Base-by-base conservation (phyloP, 2,888 invertebrate species). In the Xestia ashworthii region DNA sequence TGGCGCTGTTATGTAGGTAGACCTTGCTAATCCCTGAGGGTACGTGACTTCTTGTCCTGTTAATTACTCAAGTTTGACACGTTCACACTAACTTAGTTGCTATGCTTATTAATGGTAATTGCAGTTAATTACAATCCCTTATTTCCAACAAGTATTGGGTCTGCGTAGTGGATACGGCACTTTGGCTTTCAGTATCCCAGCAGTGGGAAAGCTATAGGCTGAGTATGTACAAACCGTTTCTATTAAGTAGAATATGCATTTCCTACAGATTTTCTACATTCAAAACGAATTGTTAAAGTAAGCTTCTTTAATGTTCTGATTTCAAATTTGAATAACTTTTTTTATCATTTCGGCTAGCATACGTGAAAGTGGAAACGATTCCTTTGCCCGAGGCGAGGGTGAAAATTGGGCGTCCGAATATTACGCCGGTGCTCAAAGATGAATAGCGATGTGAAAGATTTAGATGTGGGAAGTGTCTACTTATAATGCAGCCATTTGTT, bases 341-440 rank as follows among this genome's bases (percentile, higher is more conserved):
- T 78, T 65, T 73, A 46, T 77, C 71, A 72, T 65, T 72, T 74
- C 14, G 41, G 50, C 66, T 60, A 58, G 74, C 64, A 76, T 62
- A 68, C 71, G 67, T 76, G 64, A 71, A 60, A 70, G 68, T 66
- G 32, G 22, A 77, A 79, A 76, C 67, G 66, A 75, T 83, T 81
- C 75, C 73, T 76, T 82, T 60, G 81, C 83, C 76, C 68, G 41
- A 71, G 78, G 80, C 83, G 69, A 83, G 70, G 71, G 71, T 78
- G 50, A 76, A 78, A 81, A 83, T 80, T 88, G 78, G 64, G 41
- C 62, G 62, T 80, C 69, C 38, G 71, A 82, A 83, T 81, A 87
- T 81, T 78, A 83, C 32, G 41, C 12, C 14, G 19, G 50, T 48
- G 44, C 44, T 53, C 66, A 69, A 60, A 75, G 62, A 68, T 66